Conservation (phyloP, 1,140 invertebrate genomes). For the Vollenhovia emeryi region DNA sequence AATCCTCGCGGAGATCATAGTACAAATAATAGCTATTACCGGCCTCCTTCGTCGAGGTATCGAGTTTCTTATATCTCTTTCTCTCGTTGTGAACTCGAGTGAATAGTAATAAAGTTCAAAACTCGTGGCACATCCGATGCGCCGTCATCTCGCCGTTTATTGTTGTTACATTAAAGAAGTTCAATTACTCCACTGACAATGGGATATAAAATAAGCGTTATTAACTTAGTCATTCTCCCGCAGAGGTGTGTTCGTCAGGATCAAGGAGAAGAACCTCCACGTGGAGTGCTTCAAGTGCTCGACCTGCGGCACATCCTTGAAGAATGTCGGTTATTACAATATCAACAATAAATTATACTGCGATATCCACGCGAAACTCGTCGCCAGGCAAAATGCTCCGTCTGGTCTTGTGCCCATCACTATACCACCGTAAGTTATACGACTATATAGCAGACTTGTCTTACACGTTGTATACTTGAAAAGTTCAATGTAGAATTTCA, state of each 20-base stretch:
- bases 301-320: slow-evolving; percentile 96
- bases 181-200: background rate
- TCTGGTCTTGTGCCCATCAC: slow-evolving; percentile 91
- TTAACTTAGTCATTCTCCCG: slow-evolving; percentile 3
- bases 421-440: slow-evolving; percentile 90
- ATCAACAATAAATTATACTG: slow-evolving; percentile 98
- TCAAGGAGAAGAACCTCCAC: slow-evolving; percentile 98
- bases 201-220: background rate
- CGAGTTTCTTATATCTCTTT: slow-evolving; percentile 30
- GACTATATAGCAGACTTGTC: background rate
- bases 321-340: slow-evolving; percentile 98
- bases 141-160: slow-evolving; percentile 36
- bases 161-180: slow-evolving; percentile 19
- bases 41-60: slow-evolving; percentile 73
- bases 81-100: slow-evolving; percentile 29
- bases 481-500: background rate
- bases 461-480: background rate
- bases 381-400: slow-evolving; percentile 93
- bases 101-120: slow-evolving; percentile 44
- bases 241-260: slow-evolving; percentile 97
- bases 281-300: slow-evolving; percentile 99
- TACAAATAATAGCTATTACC: slow-evolving; percentile 26
- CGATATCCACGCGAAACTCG: slow-evolving; percentile 97
- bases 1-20: slow-evolving; percentile 36
- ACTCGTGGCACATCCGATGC: slow-evolving; percentile 69